Evolutionary conservation across 2,797 vertebrate genomes (phyloP).

Genomic region (Diglossa cyanea): DNA sequence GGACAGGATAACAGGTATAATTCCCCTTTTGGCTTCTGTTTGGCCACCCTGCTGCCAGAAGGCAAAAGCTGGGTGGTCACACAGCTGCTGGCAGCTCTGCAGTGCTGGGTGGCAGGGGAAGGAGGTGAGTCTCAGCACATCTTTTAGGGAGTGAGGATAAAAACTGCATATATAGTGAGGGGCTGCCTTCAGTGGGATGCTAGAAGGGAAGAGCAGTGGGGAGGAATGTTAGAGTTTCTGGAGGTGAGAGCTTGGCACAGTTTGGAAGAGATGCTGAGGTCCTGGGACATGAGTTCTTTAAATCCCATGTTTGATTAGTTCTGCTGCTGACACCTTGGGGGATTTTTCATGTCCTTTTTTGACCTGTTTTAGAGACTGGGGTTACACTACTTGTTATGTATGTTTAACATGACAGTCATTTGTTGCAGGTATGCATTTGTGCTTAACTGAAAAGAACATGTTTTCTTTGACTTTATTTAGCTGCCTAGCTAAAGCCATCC

Average conservation of each 20-base stretch:
- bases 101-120: not conserved
- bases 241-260: not conserved
- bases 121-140: not conserved
- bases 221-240: not conserved
- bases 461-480: not conserved
- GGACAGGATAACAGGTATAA: not conserved
- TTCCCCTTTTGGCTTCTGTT: not conserved
- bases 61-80: not conserved
- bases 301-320: not conserved
- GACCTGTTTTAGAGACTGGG: not conserved
- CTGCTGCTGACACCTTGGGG: not conserved
- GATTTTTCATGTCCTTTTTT: not conserved
- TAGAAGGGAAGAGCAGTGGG: not conserved
- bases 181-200: not conserved
- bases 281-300: not conserved
- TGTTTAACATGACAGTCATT: not conserved
- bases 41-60: not conserved
- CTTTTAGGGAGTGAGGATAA: not conserved
- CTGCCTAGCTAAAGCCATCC: not conserved
- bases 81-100: not conserved
- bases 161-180: not conserved
- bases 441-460: not conserved
- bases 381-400: not conserved
- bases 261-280: not conserved
- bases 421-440: not conserved